Evolutionary conservation across 1,140 invertebrate species (phyloP).

Genomic region (Octopus sinensis): DNA sequence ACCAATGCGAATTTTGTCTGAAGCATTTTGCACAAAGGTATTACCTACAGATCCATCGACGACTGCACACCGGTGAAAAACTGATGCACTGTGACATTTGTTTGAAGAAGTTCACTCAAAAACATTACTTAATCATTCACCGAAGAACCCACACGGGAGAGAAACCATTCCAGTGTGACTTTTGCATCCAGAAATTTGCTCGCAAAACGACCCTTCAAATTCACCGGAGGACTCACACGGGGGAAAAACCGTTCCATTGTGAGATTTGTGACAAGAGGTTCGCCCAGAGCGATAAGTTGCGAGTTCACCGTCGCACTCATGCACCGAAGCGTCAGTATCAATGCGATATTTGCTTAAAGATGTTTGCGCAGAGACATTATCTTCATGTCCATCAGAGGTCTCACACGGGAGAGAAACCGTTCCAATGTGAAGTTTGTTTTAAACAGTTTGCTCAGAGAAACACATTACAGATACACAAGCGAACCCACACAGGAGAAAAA

Average conservation of each 20-base stretch:
- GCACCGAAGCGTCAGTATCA: neutral
- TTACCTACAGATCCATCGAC: constrained; percentile 20
- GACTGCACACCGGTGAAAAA: constrained; percentile 25
- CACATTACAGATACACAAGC: constrained; percentile 72
- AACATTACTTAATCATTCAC: constrained; percentile 75
- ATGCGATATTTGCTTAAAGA: neutral
- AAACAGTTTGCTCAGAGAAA: constrained; percentile 86
- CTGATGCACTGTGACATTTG: constrained; percentile 22
- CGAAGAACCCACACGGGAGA: constrained; percentile 18
- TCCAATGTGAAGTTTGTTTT: constrained; percentile 81
- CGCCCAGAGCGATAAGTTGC: constrained; percentile 78
- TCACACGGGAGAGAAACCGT: constrained; percentile 70
- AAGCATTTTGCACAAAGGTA: constrained; percentile 47
- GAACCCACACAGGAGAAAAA: constrained; percentile 74
- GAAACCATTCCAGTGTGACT: constrained; percentile 16
- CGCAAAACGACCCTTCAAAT: neutral
- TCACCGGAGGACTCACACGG: neutral
- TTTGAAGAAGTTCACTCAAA: constrained; percentile 63
- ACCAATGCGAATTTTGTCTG: constrained; percentile 75
- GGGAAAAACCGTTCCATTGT: constrained; percentile 20
- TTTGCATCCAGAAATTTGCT: constrained; percentile 12
- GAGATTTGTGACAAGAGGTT: constrained; percentile 21
- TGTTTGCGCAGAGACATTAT: neutral
- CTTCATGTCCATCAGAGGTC: neutral
- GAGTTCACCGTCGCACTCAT: constrained; percentile 60